phyloP scores from a whole-genome alignment of 2,888 invertebrate genomes.

The Phaedon cochleariae region DNA sequence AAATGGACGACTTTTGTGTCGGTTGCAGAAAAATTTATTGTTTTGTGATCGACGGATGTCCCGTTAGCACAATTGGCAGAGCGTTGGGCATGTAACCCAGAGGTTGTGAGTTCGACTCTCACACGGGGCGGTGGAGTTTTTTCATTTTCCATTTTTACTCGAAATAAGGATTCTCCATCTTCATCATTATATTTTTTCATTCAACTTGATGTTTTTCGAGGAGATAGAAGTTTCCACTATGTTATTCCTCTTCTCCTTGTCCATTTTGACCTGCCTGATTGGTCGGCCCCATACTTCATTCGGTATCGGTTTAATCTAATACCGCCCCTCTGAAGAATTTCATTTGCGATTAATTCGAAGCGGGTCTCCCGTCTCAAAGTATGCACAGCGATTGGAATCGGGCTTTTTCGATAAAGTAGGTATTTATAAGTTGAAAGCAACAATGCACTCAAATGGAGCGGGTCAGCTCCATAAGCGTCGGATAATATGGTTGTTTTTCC shows the following conservation, averaged over 20 bases:
- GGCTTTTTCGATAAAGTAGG: slow-evolving; percentile 44
- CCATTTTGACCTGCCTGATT: not conserved
- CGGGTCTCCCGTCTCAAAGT: slow-evolving; percentile 49
- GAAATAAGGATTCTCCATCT: too few relatives aligned
- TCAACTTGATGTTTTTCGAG: too few relatives aligned
- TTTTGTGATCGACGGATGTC: too few relatives aligned
- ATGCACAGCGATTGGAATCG: slow-evolving; percentile 25
- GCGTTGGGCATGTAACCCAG: too few relatives aligned
- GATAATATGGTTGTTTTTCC: slow-evolving; percentile 62
- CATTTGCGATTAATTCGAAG: slow-evolving; percentile 59
- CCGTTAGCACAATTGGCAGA: too few relatives aligned
- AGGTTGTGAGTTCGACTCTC: too few relatives aligned
- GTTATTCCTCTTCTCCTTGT: not conserved
- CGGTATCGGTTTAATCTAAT: slow-evolving; percentile 50
- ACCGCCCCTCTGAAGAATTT: slow-evolving; percentile 56
- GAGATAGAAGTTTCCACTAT: too few relatives aligned
- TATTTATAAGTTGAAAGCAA: slow-evolving; percentile 52
- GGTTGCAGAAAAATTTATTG: too few relatives aligned
- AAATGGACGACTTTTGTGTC: too few relatives aligned
- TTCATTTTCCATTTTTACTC: too few relatives aligned
- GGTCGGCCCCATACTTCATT: slow-evolving; percentile 23
- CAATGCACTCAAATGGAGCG: slow-evolving; percentile 55
- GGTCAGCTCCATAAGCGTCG: slow-evolving; percentile 53
- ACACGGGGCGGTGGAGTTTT: too few relatives aligned
- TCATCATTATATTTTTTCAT: too few relatives aligned